Base-by-base conservation (phyloP, 2,888 invertebrate genomes). In the Drosophila rubida region DNA sequence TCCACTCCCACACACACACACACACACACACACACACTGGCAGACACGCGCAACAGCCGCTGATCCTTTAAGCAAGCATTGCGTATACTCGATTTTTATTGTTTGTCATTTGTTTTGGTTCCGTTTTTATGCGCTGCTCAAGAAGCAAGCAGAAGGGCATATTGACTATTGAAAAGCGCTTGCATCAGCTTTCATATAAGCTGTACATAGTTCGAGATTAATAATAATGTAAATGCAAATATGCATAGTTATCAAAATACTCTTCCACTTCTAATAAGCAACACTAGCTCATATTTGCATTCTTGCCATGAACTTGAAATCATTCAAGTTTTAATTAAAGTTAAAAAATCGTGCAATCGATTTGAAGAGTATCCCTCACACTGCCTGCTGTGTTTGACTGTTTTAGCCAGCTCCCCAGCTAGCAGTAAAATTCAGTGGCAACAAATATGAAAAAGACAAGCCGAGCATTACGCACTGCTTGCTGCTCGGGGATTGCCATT, bases 71-170 rank as follows among this genome's bases (percentile, higher is more conserved):
- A 87, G 82, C 63, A 81, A 78, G 71, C 85, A 85, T 69, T 79
- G 70, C 84, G 84, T 77, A 87, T 74, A 71, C 79, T 87, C 79
- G 81, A 87, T 87, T 83, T 83, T 83, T 83, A 83, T 85, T 69
- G 85, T 81, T 87, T 76, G 86, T 78, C 87, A 78, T 87, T 85
- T 70, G 75, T 62, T 62, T 78, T 51, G 67, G 35, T 60, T 23
- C 23, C 7, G 16, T 30, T 9, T 61, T 46, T 30, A 41, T 51
- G 41, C 51, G n/a, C 27, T 41, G 1, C 8, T n/a, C 8, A 7
- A 7, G 5, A 5, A n/a, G 27, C 4, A 9, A 16, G 13, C 5
- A 8, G 19, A 41, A n/a, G 8, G 22, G 9, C 2, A 5, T 32
- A 13, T 8, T 13, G n/a, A 11, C 2, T 25, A 3, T 30, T 30